Evolutionary conservation across 1,140 invertebrate species (phyloP).

Genomic region (Drusus annulatus): DNA sequence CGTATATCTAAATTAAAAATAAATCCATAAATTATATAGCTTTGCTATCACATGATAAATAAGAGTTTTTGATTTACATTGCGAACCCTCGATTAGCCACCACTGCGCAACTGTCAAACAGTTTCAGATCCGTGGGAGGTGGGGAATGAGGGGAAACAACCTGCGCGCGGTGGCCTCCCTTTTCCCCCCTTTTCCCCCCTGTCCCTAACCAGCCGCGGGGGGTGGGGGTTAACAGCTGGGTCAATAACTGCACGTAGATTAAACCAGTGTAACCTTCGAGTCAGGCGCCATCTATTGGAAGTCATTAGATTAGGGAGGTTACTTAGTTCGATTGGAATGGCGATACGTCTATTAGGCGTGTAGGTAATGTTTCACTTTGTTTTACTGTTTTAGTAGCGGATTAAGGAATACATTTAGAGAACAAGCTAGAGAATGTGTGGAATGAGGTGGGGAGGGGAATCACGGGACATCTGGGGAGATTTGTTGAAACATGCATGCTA

Average conservation of each 20-base stretch:
- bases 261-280: constrained; percentile 30
- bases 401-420: no score
- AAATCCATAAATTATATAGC: no score
- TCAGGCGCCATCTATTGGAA: neutral
- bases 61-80: neutral
- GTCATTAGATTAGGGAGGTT: constrained; percentile 17
- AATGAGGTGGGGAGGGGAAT: no score
- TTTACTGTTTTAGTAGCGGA: no score
- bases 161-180: neutral
- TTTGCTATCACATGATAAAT: no score
- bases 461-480: no score
- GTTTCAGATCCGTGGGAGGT: constrained; percentile 7
- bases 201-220: neutral
- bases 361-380: no score
- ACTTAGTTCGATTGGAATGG: neutral
- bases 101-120: constrained; percentile 16
- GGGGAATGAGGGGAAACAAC: neutral
- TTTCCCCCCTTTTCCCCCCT: neutral
- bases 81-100: neutral
- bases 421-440: no score
- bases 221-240: constrained; percentile 40
- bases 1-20: no score
- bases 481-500: no score
- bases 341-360: no score
- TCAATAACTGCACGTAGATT: constrained; percentile 46